A percentile compares a stretch with the other conserved stretches of the same genome.
These are phyloP conservation scores for Muscicapa adusta DNA, from an alignment of 2,113 vertebrate genomes.

Conservation along the genomic window DNA sequence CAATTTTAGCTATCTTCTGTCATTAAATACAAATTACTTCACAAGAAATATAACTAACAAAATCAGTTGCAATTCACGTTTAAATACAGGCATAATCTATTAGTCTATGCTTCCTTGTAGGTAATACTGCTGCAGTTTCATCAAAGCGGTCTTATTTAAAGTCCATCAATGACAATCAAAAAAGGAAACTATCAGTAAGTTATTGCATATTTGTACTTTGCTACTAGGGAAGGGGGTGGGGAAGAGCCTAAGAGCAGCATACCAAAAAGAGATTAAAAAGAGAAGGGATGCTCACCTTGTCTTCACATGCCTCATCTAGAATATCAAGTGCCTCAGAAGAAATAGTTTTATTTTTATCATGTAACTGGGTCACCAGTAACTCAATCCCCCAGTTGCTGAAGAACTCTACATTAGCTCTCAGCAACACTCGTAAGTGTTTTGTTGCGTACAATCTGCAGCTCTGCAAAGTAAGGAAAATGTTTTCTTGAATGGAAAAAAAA, in stretches of 20 bases:
- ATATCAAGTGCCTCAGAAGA: conserved; percentile 96
- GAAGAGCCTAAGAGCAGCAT: background rate
- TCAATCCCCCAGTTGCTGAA: conserved; percentile 99
- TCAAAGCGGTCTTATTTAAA: background rate
- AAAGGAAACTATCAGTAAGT: background rate
- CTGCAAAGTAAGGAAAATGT: conserved; percentile 65
- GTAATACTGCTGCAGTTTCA: background rate
- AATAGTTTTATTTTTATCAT: conserved; percentile 96
- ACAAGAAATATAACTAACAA: background rate
- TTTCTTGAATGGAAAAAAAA: background rate
- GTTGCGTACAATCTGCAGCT: conserved; percentile 91
- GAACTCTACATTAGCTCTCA: conserved; percentile 96
- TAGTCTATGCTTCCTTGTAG: background rate
- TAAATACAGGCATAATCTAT: background rate
- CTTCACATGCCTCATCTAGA: conserved; percentile 96
- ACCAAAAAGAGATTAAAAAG: background rate
- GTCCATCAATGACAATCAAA: background rate
- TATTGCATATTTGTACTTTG: background rate
- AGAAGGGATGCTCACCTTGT: conserved; percentile 82
- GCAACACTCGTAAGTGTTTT: conserved; percentile 91
- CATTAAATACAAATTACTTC: background rate
- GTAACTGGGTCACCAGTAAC: conserved; percentile 94
- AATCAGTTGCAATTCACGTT: background rate
- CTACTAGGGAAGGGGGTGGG: background rate
- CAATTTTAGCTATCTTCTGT: background rate